These are phyloP conservation scores for Zoanthus sansibaricus DNA, from an alignment of 92 coral and sea anemone genomes.

Conservation along the genomic window DNA sequence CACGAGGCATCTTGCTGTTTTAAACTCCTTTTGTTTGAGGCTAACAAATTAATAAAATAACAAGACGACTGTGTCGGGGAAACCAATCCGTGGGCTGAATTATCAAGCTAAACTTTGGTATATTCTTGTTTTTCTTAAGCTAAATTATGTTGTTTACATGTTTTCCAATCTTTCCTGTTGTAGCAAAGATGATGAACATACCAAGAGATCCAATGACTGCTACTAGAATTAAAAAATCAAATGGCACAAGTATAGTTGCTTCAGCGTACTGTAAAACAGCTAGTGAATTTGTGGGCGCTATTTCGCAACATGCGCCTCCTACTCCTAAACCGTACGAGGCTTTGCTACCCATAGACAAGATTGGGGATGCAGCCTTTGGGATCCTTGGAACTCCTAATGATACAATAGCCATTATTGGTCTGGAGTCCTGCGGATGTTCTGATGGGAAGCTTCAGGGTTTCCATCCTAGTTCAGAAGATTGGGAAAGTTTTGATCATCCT, in stretches of 20 bases:
- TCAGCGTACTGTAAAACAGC: constrained; percentile 26
- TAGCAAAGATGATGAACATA: constrained; percentile 23
- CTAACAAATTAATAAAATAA: too few species aligned
- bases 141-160: too few species aligned
- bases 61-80: too few species aligned
- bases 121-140: too few species aligned
- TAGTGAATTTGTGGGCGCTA: constrained; percentile 1
- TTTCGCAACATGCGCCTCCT: neutral
- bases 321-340: constrained; percentile 1
- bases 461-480: neutral
- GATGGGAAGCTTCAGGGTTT: constrained; percentile 18
- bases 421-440: constrained; percentile 16
- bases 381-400: constrained; percentile 4
- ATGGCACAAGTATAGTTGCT: constrained; percentile 4
- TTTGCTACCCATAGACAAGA: constrained; percentile 9
- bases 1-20: too few species aligned
- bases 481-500: neutral
- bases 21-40: too few species aligned
- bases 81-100: too few species aligned
- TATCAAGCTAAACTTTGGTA: too few species aligned
- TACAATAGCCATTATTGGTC: constrained; percentile 10
- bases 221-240: neutral
- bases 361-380: neutral
- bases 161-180: too few species aligned
- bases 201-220: constrained; percentile 7